Percentiles rank a stretch among this genome's conserved stretches.
Evolutionary conservation across 2,113 vertebrate species (phyloP).

Genomic region (Hyla sarda): DNA sequence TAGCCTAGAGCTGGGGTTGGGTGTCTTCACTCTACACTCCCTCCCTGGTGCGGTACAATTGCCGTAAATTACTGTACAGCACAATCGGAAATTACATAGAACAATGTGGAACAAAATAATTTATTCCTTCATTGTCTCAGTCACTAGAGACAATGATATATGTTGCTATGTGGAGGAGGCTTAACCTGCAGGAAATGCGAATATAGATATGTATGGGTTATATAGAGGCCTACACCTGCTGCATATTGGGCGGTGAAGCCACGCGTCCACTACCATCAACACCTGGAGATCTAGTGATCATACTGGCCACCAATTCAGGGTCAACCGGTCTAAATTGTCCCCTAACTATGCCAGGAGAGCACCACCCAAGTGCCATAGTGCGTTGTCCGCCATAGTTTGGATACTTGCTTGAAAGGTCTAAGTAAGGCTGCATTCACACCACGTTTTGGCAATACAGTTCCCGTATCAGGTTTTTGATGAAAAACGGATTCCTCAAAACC

Average conservation of each 20-base stretch:
- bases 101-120: neutral
- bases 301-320: neutral
- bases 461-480: no score
- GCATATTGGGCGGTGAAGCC: neutral
- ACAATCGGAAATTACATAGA: conserved; percentile 6
- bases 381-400: neutral
- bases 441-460: no score
- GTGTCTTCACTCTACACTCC: neutral
- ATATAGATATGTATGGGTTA: no score
- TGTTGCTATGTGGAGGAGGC: neutral
- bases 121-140: neutral
- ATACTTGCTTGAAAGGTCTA: neutral
- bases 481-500: no score
- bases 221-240: neutral
- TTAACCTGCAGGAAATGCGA: no score
- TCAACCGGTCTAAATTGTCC: neutral
- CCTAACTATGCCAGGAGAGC: neutral
- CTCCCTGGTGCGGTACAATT: neutral
- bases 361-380: neutral
- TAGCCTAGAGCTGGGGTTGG: neutral
- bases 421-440: no score
- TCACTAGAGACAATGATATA: neutral
- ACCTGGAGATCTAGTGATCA: neutral
- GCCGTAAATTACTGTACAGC: neutral
- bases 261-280: neutral